Base-by-base conservation (phyloP, 2,888 invertebrate species). In the Stenichneumon culpator region DNA sequence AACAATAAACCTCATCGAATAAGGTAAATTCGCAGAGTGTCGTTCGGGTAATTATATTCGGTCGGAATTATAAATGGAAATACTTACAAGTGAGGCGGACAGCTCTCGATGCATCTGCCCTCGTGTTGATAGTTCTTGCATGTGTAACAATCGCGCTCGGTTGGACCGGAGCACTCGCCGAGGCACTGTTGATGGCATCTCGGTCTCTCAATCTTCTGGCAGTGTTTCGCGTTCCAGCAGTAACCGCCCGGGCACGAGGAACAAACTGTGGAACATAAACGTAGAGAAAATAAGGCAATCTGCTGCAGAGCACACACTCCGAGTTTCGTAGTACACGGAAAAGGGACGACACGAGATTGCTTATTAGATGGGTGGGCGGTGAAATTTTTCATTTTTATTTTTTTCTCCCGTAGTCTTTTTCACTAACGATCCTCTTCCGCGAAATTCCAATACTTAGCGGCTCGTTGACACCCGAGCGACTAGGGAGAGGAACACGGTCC, bases 151-250 rank as follows among this genome's bases (percentile, higher is more conserved):
- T 93, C 89, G 0, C 94, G 93, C 63, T 95, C 92, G 3, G 94
- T 92, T 0, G 92, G 90, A 65, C 95, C 95, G 3, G 89, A 93
- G 88, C 98, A 98, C 44, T 98, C 98, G 1, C 97, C 97, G 6
- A 98, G 93, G 92, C 99, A 99, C 91, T 97, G 95, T 1, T 94
- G 92, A 92, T 97, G 96, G 91, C 99, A 99, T 69, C 90, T 87
- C 25, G 93, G 93, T n/a, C 93, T 94, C 52, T 94, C 91, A 68
- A 93, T 94, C 69, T 94, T 92, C 89, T 96, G 96, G 83, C 96
- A 96, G 89, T 90, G 87, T 36, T 92, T 89, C 0, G 91, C 88
- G 57, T 94, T 94, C 95, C 95, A 95, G 86, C 95, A 95, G 69
- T 91, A 90, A 57, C 94, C 91, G 86, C 88, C 94, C 22, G 95